Evolutionary conservation across 2,113 vertebrate species (phyloP), one percentile per base, ranked within the genome.

Genomic region (Damaliscus lunatus): DNA sequence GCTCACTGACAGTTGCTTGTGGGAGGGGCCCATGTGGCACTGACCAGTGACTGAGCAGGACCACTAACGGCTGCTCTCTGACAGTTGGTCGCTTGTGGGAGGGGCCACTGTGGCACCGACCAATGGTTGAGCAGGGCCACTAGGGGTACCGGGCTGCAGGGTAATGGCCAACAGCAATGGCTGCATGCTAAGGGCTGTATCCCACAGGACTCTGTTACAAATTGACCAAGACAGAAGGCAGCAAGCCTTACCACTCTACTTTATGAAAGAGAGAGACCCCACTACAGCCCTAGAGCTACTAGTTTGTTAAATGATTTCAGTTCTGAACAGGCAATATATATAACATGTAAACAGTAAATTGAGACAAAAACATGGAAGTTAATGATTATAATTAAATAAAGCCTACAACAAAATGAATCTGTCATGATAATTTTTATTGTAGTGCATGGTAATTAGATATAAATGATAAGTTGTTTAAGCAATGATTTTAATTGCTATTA

Each of bases 401-500:
- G 48, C 52, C 85, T 95, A 52, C 50, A 89, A 67, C 86, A 81
- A 93, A 95, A 88, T 55, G 33, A 95, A 90, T 88, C 50, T 91
- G 87, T 90, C 80, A 36, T 90, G 71, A 43, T 96, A 48, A 62
- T 74, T 94, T 94, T 96, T 80, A 95, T 91, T 89, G 8, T 95
- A 90, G 40, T 59, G 19, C 25, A 57, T 57, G 40, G n/a, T 95
- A 93, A 98, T 95, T 97, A 97, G 95, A 83, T 94, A 95, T 80
- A 98, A 96, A 64, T 55, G 95, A 86, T 80, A 83, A 86, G 83
- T 80, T 84, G 71, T 96, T 98, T 90, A 90, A 96, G 40, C 80
- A 94, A 93, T 94, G 90, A 84, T 84, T 87, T 90, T 92, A 96
- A 96, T 93, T 96, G 52, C 87, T 83, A 43, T 93, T 96, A 86